Base-by-base conservation (phyloP, 2,113 vertebrate genomes). In the Verasper variegatus region DNA sequence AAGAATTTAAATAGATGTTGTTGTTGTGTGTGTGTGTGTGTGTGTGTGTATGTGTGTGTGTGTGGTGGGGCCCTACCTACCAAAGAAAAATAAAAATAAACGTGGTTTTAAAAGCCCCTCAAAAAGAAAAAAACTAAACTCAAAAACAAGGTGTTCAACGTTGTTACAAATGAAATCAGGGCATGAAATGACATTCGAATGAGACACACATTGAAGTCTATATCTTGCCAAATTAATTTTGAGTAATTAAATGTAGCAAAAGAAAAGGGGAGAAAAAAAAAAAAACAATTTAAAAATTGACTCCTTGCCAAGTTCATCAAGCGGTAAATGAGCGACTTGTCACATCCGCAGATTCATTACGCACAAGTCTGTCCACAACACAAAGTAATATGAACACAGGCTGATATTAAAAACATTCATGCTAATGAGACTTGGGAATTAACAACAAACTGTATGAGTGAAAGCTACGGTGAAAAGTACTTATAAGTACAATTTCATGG, bases 231-330 rank as follows among this genome's bases (percentile, higher is more conserved):
- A 86, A 80, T 66, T 23, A 71, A 83, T 81, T 80, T n/a, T 21
- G 17, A 74, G 54, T 61, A 72, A 88, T 83, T 73, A 73, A 82
- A 78, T 40, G 68, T 27, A 27, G 72, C 61, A 18, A 45, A 45
- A 63, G 13, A 47, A 26, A 62, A 54, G 56, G 7, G 56, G 14
- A 35, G 68, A 12, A 40, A 31, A 7, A 35, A 49, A 49, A 71
- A 64, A 40, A 66, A 23, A 20, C 20, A 18, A 63, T 78, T 72
- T 68, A 23, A 40, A 79, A 67, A 31, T 9, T 66, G 85, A 74
- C 65, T 66, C 2, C 0, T 27, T 45, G 85, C 86, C 82, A 85
- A 77, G 74, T 86, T 86, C 68, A 88, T 89, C 74, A 82, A 72
- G 69, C 24, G 1, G 67, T 73, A 24, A 74, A 79, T 70, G 63